Evolutionary conservation across 2,113 vertebrate species (phyloP).

Genomic region (Abramis brama): DNA sequence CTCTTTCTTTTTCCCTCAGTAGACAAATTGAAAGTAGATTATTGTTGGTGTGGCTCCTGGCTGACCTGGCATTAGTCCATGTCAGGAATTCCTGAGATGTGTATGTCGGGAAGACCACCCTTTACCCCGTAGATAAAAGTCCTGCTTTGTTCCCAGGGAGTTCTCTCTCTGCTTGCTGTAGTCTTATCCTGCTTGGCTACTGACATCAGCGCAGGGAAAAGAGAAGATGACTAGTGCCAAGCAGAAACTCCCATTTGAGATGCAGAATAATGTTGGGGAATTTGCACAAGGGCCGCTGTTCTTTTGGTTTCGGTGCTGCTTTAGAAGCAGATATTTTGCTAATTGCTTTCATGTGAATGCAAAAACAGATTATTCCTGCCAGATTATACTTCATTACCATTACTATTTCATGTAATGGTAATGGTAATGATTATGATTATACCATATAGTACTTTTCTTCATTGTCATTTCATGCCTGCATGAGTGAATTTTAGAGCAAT

Average conservation of each 20-base stretch:
- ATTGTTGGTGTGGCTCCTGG: slow-evolving; percentile 30
- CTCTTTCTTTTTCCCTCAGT: background rate
- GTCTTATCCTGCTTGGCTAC: slow-evolving; percentile 18
- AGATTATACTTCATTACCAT: background rate
- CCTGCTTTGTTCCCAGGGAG: slow-evolving; percentile 35
- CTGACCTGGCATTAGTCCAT: slow-evolving; percentile 19
- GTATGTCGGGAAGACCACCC: slow-evolving; percentile 36
- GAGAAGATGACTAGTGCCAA: background rate
- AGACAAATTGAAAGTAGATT: slow-evolving; percentile 21
- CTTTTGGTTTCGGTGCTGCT: background rate
- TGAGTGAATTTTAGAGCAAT: background rate
- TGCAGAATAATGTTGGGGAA: background rate
- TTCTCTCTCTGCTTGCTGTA: slow-evolving; percentile 12
- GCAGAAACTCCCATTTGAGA: slow-evolving; percentile 25
- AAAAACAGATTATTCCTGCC: background rate
- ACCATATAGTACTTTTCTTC: background rate
- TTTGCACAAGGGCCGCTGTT: background rate
- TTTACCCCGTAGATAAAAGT: slow-evolving; percentile 22
- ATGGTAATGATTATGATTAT: background rate
- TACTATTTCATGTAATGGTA: background rate
- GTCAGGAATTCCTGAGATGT: slow-evolving; percentile 41
- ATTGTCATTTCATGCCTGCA: background rate
- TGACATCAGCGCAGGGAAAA: slow-evolving; percentile 16
- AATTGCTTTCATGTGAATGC: slow-evolving; percentile 7
- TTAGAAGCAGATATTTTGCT: background rate